Evolutionary conservation across 2,113 vertebrate genomes (phyloP).

Genomic region (Xiphorhynchus elegans): DNA sequence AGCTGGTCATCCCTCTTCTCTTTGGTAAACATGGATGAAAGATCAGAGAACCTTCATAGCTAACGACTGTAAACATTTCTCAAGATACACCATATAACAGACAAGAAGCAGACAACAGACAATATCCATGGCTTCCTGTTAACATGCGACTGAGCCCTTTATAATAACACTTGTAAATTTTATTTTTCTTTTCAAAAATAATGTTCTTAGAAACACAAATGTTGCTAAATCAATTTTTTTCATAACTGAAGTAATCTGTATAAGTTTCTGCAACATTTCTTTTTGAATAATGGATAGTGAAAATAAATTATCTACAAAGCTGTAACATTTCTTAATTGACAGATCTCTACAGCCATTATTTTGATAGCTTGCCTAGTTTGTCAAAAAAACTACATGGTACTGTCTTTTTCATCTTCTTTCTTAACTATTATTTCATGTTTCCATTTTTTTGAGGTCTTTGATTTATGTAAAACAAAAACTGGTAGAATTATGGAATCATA

Average conservation of each 20-base stretch:
- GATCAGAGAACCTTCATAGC: neutral
- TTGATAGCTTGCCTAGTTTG: neutral
- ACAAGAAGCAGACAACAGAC: neutral
- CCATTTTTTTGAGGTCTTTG: neutral
- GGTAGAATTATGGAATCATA: neutral
- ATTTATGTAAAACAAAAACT: neutral
- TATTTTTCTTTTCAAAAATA: neutral
- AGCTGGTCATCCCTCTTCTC: neutral
- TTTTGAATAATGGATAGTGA: neutral
- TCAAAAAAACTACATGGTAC: neutral
- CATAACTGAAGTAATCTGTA: neutral
- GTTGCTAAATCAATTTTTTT: neutral
- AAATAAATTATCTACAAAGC: neutral
- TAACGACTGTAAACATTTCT: neutral
- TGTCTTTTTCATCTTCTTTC: neutral
- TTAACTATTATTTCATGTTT: neutral
- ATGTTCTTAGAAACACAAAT: neutral
- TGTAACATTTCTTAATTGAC: neutral
- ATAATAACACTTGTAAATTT: neutral
- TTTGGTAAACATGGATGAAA: neutral
- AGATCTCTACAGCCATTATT: neutral
- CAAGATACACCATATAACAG: neutral
- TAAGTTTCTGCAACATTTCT: neutral
- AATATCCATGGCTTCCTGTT: neutral
- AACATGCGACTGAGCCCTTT: neutral